A percentile compares a stretch with the other conserved stretches of the same genome.
These are phyloP conservation scores for Montipora sp. DNA, from an alignment of 64 coral and sea anemone genomes.

Conservation along the genomic window DNA sequence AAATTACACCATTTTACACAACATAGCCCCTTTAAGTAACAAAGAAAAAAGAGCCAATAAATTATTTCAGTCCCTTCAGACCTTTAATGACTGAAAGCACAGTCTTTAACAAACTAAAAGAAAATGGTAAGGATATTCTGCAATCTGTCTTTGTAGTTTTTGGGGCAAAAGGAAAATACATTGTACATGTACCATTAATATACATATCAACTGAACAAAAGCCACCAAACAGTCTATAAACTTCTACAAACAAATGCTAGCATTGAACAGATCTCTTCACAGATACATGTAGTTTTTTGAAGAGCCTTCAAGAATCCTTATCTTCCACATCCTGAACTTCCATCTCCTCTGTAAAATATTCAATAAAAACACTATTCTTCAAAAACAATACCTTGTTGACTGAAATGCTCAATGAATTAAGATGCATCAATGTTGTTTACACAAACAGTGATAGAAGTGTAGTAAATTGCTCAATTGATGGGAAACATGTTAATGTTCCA, in stretches of 20 bases:
- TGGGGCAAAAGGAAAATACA: not conserved
- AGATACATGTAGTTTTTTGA: not conserved
- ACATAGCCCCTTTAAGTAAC: too few relatives aligned
- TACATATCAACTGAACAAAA: not conserved
- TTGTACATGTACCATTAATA: not conserved
- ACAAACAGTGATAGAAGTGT: too few relatives aligned
- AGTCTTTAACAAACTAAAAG: too few relatives aligned
- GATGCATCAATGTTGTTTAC: not conserved
- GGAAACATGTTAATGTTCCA: too few relatives aligned
- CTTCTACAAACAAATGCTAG: not conserved
- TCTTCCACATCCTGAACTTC: conserved; percentile 21
- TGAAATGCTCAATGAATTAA: not conserved
- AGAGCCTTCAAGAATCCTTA: not conserved
- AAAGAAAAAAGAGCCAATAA: too few relatives aligned
- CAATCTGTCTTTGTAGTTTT: not conserved
- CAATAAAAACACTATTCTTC: not conserved
- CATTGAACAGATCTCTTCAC: not conserved
- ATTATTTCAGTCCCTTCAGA: too few relatives aligned
- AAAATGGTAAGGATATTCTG: not conserved
- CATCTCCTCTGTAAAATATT: not conserved
- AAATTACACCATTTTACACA: too few relatives aligned
- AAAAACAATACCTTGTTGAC: not conserved
- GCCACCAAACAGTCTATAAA: not conserved
- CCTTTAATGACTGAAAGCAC: too few relatives aligned
- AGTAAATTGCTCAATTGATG: too few relatives aligned